phyloP scores from a whole-genome alignment of 1,140 invertebrate genomes.

The Drosophila setifemur region DNA sequence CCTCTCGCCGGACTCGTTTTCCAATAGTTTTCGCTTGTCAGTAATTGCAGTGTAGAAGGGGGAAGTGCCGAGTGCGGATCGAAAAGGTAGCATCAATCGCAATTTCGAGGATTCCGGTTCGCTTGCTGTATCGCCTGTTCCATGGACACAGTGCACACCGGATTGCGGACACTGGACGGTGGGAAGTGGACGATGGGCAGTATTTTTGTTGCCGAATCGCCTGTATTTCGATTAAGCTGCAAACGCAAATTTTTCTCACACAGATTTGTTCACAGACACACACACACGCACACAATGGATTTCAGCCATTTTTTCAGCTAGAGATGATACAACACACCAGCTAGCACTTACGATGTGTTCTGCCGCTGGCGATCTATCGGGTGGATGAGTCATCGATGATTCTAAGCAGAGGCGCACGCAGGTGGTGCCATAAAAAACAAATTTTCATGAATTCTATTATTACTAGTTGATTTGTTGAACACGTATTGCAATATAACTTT shows the following conservation, averaged over 20 bases:
- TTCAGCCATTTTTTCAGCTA: constrained; percentile 57
- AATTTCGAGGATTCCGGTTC: constrained; percentile 7
- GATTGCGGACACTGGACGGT: background rate
- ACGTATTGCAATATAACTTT: too few relatives aligned
- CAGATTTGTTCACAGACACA: constrained; percentile 46
- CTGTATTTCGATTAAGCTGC: constrained; percentile 41
- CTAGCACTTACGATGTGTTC: constrained; percentile 1
- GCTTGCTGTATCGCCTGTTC: background rate
- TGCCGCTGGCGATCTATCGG: background rate
- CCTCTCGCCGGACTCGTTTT: constrained; percentile 1
- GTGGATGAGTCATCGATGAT: background rate
- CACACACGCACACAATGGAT: constrained; percentile 3
- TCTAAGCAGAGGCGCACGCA: too few relatives aligned
- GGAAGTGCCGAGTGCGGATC: constrained; percentile 9
- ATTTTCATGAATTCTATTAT: too few relatives aligned
- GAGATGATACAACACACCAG: background rate
- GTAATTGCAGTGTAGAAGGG: constrained; percentile 42
- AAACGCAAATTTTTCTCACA: constrained; percentile 48
- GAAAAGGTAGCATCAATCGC: constrained; percentile 40
- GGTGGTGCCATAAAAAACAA: too few relatives aligned
- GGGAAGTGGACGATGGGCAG: background rate
- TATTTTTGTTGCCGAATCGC: constrained; percentile 13
- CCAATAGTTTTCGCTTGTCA: constrained; percentile 14
- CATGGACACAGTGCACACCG: background rate
- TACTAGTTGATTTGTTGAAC: too few relatives aligned